phyloP scores from a whole-genome alignment of 2,797 vertebrate genomes.

The Pelodytes ibericus region DNA sequence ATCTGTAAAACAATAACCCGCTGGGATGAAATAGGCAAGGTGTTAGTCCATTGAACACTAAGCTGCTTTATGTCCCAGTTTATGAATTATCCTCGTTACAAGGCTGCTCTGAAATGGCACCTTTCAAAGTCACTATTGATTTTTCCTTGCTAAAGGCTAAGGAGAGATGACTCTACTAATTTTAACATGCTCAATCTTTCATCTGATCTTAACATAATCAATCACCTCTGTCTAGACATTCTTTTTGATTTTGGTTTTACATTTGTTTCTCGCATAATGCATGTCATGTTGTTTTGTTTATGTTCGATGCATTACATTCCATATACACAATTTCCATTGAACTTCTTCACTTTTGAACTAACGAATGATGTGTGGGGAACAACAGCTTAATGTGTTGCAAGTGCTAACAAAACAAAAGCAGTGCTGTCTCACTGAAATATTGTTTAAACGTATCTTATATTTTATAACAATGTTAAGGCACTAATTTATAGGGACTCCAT shows the following conservation, averaged over 20 bases:
- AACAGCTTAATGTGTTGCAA: too few species aligned
- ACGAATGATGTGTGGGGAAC: too few species aligned
- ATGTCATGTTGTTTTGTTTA: too few species aligned
- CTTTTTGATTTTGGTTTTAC: conserved; percentile 2
- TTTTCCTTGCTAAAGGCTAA: conserved; percentile 45
- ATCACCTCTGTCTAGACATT: conserved; percentile 46
- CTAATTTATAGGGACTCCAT: too few species aligned
- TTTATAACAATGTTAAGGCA: too few species aligned
- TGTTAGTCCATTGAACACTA: conserved; percentile 41
- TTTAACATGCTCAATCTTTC: conserved; percentile 35
- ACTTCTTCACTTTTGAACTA: too few species aligned
- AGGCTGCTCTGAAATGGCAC: conserved; percentile 41
- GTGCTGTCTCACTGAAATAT: too few species aligned
- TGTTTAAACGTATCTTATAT: too few species aligned
- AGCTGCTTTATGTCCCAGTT: conserved; percentile 40
- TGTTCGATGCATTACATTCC: too few species aligned
- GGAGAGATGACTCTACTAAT: conserved; percentile 36
- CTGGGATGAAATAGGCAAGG: conserved; percentile 34
- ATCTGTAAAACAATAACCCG: conserved; percentile 11
- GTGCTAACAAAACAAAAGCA: too few species aligned
- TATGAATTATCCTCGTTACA: conserved; percentile 49
- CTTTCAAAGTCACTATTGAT: conserved; percentile 48
- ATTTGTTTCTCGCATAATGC: not conserved
- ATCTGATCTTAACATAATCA: conserved; percentile 24
- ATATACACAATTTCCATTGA: too few species aligned